These are phyloP conservation scores for Agrilus mali DNA, from an alignment of 2,888 invertebrate genomes.

Conservation along the genomic window DNA sequence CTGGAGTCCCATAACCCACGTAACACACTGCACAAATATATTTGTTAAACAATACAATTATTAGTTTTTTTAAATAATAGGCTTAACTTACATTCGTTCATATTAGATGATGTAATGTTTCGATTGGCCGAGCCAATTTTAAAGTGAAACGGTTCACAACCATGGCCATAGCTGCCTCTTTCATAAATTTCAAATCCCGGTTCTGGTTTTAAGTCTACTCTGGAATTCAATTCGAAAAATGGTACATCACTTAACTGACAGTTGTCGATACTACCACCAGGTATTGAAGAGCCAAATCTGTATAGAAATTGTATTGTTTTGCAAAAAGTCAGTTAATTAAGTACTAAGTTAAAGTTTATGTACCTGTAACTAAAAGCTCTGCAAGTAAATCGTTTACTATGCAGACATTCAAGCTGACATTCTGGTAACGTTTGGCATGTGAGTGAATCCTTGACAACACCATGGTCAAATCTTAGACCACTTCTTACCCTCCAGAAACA, in stretches of 20 bases:
- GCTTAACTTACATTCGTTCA: conserved; percentile 11
- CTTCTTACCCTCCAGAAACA: conserved; percentile 75
- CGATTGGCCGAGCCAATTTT: conserved; percentile 24
- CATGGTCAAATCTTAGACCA: conserved; percentile 52
- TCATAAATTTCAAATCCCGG: conserved; percentile 64
- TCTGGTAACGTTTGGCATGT: conserved; percentile 60
- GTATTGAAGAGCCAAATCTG: conserved; percentile 54
- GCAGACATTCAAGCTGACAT: conserved; percentile 67
- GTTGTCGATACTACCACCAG: conserved; percentile 56
- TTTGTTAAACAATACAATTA: neutral
- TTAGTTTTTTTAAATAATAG: neutral
- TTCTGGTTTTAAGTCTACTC: conserved; percentile 44
- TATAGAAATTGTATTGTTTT: conserved; percentile 6
- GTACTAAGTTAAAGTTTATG: conserved; percentile 4
- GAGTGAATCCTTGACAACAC: conserved; percentile 51
- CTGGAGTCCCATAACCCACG: conserved; percentile 63
- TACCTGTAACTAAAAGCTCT: conserved; percentile 68
- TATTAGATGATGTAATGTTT: conserved; percentile 12
- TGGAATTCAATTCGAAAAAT: conserved; percentile 49
- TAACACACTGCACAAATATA: conserved; percentile 52
- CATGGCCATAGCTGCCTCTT: conserved; percentile 68
- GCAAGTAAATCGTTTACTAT: conserved; percentile 62
- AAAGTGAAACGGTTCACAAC: conserved; percentile 58
- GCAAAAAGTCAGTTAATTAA: neutral
- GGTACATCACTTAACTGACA: conserved; percentile 68